These are phyloP conservation scores for Noctilio leporinus DNA, from an alignment of 2,113 vertebrate species.

Conservation along the genomic window DNA sequence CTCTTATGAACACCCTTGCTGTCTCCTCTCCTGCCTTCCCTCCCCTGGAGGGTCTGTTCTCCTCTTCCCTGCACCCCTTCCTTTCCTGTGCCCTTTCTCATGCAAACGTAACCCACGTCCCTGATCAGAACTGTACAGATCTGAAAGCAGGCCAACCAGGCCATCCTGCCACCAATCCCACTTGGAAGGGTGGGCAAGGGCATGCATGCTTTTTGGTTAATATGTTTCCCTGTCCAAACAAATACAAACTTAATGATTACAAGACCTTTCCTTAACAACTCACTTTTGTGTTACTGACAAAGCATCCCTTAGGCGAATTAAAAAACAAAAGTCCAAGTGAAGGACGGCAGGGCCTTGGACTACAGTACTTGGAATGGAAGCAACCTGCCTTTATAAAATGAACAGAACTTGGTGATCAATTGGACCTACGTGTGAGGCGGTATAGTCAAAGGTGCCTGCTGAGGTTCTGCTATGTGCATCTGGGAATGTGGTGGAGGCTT, in stretches of 20 bases:
- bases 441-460: not conserved
- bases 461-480: not conserved
- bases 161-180: not conserved
- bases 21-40: not conserved
- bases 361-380: not conserved
- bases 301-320: not conserved
- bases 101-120: not conserved
- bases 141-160: fast-evolving
- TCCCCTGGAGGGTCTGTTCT: not conserved
- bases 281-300: not conserved
- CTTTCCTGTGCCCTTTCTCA: too few species aligned
- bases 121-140: not conserved
- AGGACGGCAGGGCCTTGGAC: not conserved
- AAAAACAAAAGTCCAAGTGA: not conserved
- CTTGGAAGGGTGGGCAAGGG: not conserved
- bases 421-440: not conserved
- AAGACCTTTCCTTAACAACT: not conserved
- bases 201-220: not conserved
- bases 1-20: not conserved
- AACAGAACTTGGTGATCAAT: not conserved
- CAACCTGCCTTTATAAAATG: not conserved
- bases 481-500: not conserved
- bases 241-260: not conserved
- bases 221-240: not conserved
- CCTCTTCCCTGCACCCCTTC: not conserved